Conservation (phyloP, 2,888 invertebrate species). For the Heliconius ismenius region DNA sequence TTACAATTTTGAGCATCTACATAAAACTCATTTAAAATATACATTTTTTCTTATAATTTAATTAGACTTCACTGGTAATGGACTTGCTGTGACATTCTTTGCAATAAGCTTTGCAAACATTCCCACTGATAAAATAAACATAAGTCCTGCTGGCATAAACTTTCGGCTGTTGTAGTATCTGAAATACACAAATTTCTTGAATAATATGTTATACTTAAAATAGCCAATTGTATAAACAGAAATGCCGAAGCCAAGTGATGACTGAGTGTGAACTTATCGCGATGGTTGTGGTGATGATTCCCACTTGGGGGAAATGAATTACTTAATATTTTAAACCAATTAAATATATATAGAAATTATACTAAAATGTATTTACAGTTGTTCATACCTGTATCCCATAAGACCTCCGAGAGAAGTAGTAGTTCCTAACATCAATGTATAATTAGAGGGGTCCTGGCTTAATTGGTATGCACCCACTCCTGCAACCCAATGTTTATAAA, state of each 20-base stretch:
- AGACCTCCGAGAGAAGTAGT: conserved; percentile 90
- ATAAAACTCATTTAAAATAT: not conserved
- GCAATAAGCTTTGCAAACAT: conserved; percentile 81
- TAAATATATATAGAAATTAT: too few species aligned
- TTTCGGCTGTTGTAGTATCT: conserved; percentile 91
- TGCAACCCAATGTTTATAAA: conserved; percentile 48
- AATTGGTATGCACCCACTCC: conserved; percentile 90
- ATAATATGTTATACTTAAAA: not conserved
- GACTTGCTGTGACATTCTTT: conserved; percentile 68
- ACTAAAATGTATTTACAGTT: not conserved
- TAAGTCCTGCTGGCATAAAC: conserved; percentile 97
- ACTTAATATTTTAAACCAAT: too few species aligned
- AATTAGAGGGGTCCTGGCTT: conserved; percentile 89
- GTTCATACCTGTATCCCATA: conserved; percentile 89
- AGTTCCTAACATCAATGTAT: conserved; percentile 87
- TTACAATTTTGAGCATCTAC: not conserved
- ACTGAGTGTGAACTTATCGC: too few species aligned
- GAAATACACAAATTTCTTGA: conserved; percentile 45
- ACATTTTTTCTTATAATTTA: conserved; percentile 48
- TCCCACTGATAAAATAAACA: conserved; percentile 85
- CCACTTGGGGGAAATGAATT: too few species aligned
- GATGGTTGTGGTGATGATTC: too few species aligned
- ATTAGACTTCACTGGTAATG: conserved; percentile 61
- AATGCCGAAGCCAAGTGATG: not conserved
- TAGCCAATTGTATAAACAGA: conserved; percentile 36